These are phyloP conservation scores for Drosophila pseudotakahashii DNA, from an alignment of 2,888 invertebrate species.

Conservation along the genomic window DNA sequence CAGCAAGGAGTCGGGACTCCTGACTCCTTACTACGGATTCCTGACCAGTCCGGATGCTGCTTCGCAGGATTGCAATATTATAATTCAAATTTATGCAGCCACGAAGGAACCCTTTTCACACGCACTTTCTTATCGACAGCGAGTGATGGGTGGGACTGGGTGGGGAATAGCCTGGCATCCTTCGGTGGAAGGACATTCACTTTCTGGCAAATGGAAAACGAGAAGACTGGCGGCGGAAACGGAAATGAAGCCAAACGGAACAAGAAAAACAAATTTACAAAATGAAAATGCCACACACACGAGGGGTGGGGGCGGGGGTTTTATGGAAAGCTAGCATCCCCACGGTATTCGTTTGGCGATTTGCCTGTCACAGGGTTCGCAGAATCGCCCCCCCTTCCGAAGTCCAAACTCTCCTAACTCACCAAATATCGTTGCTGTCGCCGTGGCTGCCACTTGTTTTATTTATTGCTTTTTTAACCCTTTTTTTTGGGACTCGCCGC, in stretches of 20 bases:
- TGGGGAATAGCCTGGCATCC: conserved; percentile 1
- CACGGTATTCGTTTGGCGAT: conserved; percentile 77
- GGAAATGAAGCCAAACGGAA: conserved; percentile 79
- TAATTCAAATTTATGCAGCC: conserved; percentile 81
- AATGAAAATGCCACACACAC: conserved; percentile 73
- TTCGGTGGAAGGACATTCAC: conserved; percentile 33
- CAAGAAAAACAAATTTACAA: conserved; percentile 80
- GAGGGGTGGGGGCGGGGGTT: neutral
- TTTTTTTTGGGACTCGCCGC: conserved; percentile 62
- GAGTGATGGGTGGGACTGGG: conserved; percentile 61
- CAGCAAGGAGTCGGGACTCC: conserved; percentile 55
- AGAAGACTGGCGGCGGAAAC: conserved; percentile 57
- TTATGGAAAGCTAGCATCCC: conserved; percentile 59
- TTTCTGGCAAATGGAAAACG: conserved; percentile 47
- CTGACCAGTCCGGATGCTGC: conserved; percentile 21
- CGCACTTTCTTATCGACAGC: conserved; percentile 76
- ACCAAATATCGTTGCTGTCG: conserved; percentile 82
- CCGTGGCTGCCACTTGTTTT: conserved; percentile 81
- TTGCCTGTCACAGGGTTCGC: conserved; percentile 74
- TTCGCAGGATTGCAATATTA: conserved; percentile 62
- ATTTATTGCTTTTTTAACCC: conserved; percentile 84
- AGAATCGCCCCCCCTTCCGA: conserved; percentile 13
- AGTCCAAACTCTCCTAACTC: conserved; percentile 35
- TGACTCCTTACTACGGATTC: conserved; percentile 29
- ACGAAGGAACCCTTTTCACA: conserved; percentile 73